Percentiles rank a stretch among this genome's conserved stretches.
Conservation (phyloP, 2,888 invertebrate species). For the Cenopis cana region DNA sequence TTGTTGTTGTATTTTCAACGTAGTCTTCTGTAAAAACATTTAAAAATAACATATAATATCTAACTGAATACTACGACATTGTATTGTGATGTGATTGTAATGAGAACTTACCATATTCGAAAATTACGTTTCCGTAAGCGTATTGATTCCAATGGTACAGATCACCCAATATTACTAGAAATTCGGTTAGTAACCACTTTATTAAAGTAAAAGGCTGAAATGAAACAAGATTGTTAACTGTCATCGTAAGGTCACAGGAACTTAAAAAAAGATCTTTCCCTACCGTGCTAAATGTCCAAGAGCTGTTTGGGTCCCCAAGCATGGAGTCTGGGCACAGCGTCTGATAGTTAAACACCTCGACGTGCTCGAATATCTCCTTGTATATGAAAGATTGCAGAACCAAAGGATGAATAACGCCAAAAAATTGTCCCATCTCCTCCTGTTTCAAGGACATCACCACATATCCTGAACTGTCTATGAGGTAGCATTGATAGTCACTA, state of each 20-base stretch:
- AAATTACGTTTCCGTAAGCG: constrained; percentile 53
- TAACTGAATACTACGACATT: no score
- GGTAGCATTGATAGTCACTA: constrained; percentile 90
- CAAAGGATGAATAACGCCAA: constrained; percentile 92
- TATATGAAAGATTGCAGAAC: constrained; percentile 91
- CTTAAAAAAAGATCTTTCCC: constrained; percentile 18
- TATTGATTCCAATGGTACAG: constrained; percentile 62
- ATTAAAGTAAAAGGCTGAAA: constrained; percentile 74
- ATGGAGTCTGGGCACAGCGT: constrained; percentile 86
- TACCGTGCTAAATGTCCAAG: constrained; percentile 68
- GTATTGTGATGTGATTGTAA: not conserved
- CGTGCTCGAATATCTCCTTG: constrained; percentile 89
- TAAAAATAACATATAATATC: not conserved
- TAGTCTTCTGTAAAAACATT: constrained; percentile 18
- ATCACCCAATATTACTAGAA: constrained; percentile 61
- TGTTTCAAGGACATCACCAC: constrained; percentile 89
- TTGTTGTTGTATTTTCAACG: constrained; percentile 52
- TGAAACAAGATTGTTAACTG: constrained; percentile 7
- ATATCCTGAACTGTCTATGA: constrained; percentile 96
- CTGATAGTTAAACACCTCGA: constrained; percentile 94
- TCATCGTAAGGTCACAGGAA: not conserved
- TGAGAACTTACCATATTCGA: constrained; percentile 56
- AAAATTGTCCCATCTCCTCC: constrained; percentile 91
- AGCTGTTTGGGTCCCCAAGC: constrained; percentile 54
- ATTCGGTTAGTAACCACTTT: constrained; percentile 70